phyloP scores from a whole-genome alignment of 2,113 vertebrate genomes.

The Nothocercus julius region DNA sequence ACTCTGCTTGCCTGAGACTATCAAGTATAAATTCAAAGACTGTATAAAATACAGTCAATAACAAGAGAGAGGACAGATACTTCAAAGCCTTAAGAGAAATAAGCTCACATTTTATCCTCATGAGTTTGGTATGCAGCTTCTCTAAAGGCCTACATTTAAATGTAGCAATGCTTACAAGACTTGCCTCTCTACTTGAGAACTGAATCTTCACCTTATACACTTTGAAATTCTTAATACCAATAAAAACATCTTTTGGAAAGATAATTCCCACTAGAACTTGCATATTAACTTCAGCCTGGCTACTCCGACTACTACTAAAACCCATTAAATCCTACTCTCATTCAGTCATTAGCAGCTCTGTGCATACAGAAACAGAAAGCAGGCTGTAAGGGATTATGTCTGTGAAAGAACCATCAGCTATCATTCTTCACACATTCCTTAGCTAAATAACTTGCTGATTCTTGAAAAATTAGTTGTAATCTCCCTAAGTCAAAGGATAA shows the following conservation, averaged over 20 bases:
- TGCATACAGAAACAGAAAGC: constrained; percentile 25
- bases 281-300: constrained; percentile 57
- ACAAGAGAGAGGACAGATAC: not conserved
- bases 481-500: not conserved
- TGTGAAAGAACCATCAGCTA: not conserved
- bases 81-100: constrained; percentile 51
- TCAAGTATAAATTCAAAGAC: constrained; percentile 59
- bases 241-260: constrained; percentile 54
- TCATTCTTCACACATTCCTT: not conserved
- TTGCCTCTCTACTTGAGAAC: constrained; percentile 26
- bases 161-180: constrained; percentile 29
- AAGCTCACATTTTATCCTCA: not conserved
- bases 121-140: not conserved
- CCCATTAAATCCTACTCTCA: constrained; percentile 57
- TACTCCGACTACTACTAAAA: constrained; percentile 65
- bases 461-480: not conserved
- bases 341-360: constrained; percentile 45
- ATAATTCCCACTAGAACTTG: constrained; percentile 58
- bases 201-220: not conserved
- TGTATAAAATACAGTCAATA: constrained; percentile 51
- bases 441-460: constrained; percentile 5
- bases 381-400: constrained; percentile 10
- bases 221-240: constrained; percentile 52
- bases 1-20: constrained; percentile 34
- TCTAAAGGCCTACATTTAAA: constrained; percentile 27